Evolutionary conservation across 2,797 vertebrate genomes (phyloP).

Genomic region (Cynodonichthys magdalenae): DNA sequence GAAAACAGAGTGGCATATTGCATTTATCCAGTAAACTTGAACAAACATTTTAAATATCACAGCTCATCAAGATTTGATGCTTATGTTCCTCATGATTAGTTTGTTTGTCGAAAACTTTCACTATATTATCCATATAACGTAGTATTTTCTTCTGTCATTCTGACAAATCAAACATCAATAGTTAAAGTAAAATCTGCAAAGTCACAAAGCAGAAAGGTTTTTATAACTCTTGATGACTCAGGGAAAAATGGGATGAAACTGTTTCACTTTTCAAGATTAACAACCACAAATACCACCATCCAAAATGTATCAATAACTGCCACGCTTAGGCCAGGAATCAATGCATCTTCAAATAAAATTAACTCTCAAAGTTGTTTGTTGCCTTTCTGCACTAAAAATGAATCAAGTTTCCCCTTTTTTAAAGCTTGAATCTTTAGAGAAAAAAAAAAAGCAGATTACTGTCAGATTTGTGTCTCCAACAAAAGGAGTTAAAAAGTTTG

Average conservation of each 20-base stretch:
- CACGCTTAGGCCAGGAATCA: too few relatives aligned
- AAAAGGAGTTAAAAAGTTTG: too few relatives aligned
- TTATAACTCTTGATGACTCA: constrained; percentile 26
- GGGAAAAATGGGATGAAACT: background rate
- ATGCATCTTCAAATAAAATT: too few relatives aligned
- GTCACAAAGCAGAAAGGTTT: constrained; percentile 17
- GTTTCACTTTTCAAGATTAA: constrained; percentile 9
- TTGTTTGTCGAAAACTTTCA: too few relatives aligned
- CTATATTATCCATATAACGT: too few relatives aligned
- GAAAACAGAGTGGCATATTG: background rate
- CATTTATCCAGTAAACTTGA: too few relatives aligned
- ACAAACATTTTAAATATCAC: background rate
- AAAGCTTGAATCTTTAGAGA: background rate
- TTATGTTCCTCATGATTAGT: too few relatives aligned
- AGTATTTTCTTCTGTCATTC: too few relatives aligned
- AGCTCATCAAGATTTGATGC: too few relatives aligned
- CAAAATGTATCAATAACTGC: background rate
- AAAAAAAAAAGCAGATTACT: background rate
- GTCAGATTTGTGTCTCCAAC: too few relatives aligned
- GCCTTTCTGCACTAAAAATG: too few relatives aligned
- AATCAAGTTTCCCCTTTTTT: background rate
- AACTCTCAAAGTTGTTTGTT: too few relatives aligned
- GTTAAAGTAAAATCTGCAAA: constrained; percentile 4
- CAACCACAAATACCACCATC: background rate
- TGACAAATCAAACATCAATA: background rate